phyloP scores from a whole-genome alignment of 1,140 invertebrate genomes.

The Varroa destructor region DNA sequence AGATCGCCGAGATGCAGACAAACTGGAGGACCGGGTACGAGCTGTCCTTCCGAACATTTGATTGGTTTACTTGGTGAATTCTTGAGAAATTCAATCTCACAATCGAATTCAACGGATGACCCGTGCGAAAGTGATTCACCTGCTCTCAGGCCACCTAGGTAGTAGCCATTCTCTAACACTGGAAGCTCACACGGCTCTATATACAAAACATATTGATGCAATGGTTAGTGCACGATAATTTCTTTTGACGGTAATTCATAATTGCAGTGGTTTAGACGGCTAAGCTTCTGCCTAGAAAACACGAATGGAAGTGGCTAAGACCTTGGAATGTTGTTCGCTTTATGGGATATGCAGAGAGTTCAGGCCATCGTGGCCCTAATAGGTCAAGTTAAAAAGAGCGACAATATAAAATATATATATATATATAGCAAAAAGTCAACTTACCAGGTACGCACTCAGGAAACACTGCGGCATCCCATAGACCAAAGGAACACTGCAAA shows the following conservation, averaged over 20 bases:
- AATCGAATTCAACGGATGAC: slow-evolving; percentile 44
- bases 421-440: slow-evolving; percentile 29
- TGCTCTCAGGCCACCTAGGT: slow-evolving; percentile 57
- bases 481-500: slow-evolving; percentile 59
- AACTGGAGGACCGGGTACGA: slow-evolving; percentile 48
- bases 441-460: slow-evolving; percentile 60
- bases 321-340: too few species aligned
- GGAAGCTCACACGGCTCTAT: slow-evolving; percentile 59
- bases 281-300: too few species aligned
- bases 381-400: too few species aligned
- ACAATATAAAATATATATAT: too few species aligned
- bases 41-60: slow-evolving; percentile 54
- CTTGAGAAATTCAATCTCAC: slow-evolving; percentile 47
- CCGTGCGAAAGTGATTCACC: slow-evolving; percentile 64
- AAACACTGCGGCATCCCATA: slow-evolving; percentile 55
- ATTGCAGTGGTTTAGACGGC: too few species aligned
- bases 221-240: too few species aligned
- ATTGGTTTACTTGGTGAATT: slow-evolving; percentile 42
- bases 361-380: too few species aligned
- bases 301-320: too few species aligned
- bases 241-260: too few species aligned
- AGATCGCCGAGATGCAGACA: slow-evolving; percentile 39
- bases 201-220: background rate
- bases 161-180: slow-evolving; percentile 54
- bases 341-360: too few species aligned